Conservation (phyloP, 1,140 invertebrate species). For the Drosophila repleta region DNA sequence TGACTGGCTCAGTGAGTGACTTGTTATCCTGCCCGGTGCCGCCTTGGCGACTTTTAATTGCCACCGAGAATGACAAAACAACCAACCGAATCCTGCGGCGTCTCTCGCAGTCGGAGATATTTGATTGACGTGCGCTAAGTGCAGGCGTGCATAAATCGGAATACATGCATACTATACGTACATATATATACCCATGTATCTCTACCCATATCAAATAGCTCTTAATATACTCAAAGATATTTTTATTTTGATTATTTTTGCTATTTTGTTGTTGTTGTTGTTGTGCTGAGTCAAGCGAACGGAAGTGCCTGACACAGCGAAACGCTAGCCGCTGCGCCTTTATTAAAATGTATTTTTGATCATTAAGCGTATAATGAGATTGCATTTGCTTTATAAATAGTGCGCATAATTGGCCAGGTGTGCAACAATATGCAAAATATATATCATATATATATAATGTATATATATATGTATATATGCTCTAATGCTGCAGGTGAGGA, state of each 20-base stretch:
- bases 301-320: slow-evolving; percentile 57
- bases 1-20: slow-evolving; percentile 26
- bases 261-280: neutral
- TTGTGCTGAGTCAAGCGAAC: slow-evolving; percentile 66
- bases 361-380: slow-evolving; percentile 64
- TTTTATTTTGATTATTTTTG: neutral
- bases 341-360: slow-evolving; percentile 77
- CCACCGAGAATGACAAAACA: slow-evolving; percentile 62
- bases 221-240: neutral
- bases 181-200: neutral
- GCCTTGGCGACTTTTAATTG: slow-evolving; percentile 75
- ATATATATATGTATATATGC: neutral
- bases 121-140: slow-evolving; percentile 74
- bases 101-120: slow-evolving; percentile 64
- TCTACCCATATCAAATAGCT: too few relatives aligned
- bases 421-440: slow-evolving; percentile 22
- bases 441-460: neutral
- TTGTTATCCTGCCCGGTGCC: slow-evolving; percentile 53
- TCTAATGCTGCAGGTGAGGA: slow-evolving; percentile 10
- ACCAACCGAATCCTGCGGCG: slow-evolving; percentile 47
- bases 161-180: neutral
- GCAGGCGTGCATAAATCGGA: slow-evolving; percentile 19
- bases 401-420: slow-evolving; percentile 61
- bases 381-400: slow-evolving; percentile 42
- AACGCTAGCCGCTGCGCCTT: slow-evolving; percentile 32